Evolutionary conservation across 2,888 invertebrate species (phyloP), one percentile per base, ranked within the genome.

Genomic region (Agrochola litura): DNA sequence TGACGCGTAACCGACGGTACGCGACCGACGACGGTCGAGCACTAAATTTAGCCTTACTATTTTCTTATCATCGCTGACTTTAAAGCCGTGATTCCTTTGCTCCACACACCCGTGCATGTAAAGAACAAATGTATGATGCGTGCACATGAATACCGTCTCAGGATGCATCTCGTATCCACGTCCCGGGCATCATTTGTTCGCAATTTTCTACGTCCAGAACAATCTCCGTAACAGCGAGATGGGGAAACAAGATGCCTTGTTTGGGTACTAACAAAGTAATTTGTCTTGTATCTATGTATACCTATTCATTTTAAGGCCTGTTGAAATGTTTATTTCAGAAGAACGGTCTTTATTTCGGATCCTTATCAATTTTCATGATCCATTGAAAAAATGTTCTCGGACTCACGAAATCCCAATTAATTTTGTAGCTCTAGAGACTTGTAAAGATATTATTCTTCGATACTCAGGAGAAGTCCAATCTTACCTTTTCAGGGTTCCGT

Each of bases 141-240:
- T 84, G 87, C 77, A 75, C 64, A 67, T 77, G 87, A 84, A 77
- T 74, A 61, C 87, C 72, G 37, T 64, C 74, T 72, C 69, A 66
- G 78, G 63, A 73, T 77, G 75, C 70, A 86, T 86, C 76, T 70
- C 64, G 68, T 61, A 81, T 86, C 78, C 77, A 71, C 65, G 75
- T 78, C 75, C 71, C 75, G 79, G 73, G 71, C 81, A 82, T 78
- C 77, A 72, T 84, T 84, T 82, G 82, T 81, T 81, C 67, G 82
- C 75, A 84, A 88, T 88, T 86, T 87, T 81, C 71, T 78, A 82
- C 77, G 76, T 84, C 79, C 81, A 81, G 73, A 79, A 76, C 77
- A 81, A 81, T 84, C 85, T 80, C 37, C 16, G 76, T 79, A 77
- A 79, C 76, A 61, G 65, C 64, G 46, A 78, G 79, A 79, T 82